Base-by-base conservation (phyloP, 2,113 vertebrate genomes). In the Murina feae region DNA sequence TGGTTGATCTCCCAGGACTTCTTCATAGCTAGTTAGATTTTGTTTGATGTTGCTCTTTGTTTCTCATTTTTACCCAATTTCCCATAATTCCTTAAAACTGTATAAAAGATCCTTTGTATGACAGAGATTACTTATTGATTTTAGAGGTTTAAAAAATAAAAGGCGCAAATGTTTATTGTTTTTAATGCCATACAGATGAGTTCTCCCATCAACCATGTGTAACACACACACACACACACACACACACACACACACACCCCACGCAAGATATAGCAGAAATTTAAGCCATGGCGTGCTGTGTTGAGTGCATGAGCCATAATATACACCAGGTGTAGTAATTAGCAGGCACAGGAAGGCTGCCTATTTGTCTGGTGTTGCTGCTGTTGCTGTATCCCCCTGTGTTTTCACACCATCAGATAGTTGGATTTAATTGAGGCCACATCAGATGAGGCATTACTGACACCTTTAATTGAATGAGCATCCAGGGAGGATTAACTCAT, bases 391-490 rank as follows among this genome's bases (percentile, higher is more conserved):
- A 98, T 98, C 98, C 98, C 98, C 98, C 96, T 98, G 98, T 98
- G 98, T 97, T 98, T 98, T 98, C 98, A 95, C 97, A 97, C 98
- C 98, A 99, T 99, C 98, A 99, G 98, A 98, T 98, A 98, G 98
- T 98, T 98, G 98, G 98, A 99, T 98, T 99, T 99, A 99, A 99
- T 99, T 98, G 98, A 99, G 98, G 98, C 98, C 98, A 98, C 98
- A 98, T 99, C 98, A 98, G 98, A 98, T 98, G 98, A 99, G 98
- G 98, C 98, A 99, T 99, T 98, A 98, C 98, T 98, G 98, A 98
- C 98, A 99, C 98, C 98, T 99, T 98, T 99, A 99, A 99, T 99
- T 99, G 98, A 99, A 98, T 99, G 98, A 99, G 98, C 98, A 98
- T 98, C 98, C 98, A 98, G 98, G 98, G 98, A 98, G 97, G 97